These are phyloP conservation scores for Ceramica pisi DNA, from an alignment of 2,888 invertebrate species.

Conservation along the genomic window DNA sequence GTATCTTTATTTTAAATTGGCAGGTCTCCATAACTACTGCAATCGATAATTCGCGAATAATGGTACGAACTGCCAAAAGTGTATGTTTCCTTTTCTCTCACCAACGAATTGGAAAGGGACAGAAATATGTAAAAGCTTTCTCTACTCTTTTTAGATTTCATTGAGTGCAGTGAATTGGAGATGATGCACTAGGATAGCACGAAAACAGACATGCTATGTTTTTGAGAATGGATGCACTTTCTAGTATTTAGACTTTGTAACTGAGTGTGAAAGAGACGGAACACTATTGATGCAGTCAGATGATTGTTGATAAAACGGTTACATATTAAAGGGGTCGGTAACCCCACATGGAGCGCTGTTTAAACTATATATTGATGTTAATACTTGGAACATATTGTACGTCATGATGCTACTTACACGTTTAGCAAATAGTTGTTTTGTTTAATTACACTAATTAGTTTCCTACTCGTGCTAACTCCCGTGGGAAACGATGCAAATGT, in stretches of 20 bases:
- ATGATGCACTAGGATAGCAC: conserved; percentile 31
- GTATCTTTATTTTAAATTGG: conserved; percentile 42
- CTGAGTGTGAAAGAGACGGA: conserved; percentile 21
- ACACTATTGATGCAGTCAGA: neutral
- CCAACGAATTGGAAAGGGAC: conserved; percentile 7
- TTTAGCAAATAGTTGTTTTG: conserved; percentile 9
- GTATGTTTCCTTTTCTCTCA: conserved; percentile 19
- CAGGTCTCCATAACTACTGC: conserved; percentile 38
- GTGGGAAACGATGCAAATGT: neutral
- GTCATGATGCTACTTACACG: neutral
- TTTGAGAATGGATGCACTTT: conserved; percentile 24
- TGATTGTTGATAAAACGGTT: neutral
- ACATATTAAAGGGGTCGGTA: conserved; percentile 1
- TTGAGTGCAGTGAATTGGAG: conserved; percentile 24
- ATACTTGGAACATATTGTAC: neutral
- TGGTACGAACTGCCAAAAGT: neutral
- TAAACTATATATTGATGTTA: neutral
- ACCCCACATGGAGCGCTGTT: conserved; percentile 10
- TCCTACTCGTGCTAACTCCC: neutral
- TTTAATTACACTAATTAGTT: neutral
- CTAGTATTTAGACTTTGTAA: neutral
- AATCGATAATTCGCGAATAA: conserved; percentile 38
- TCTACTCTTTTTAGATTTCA: conserved; percentile 22
- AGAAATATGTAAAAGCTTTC: neutral
- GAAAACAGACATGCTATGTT: neutral